Evolutionary conservation across 2,797 vertebrate species (phyloP), one percentile per base, ranked within the genome.

Genomic region (Rhodeus uyekii): DNA sequence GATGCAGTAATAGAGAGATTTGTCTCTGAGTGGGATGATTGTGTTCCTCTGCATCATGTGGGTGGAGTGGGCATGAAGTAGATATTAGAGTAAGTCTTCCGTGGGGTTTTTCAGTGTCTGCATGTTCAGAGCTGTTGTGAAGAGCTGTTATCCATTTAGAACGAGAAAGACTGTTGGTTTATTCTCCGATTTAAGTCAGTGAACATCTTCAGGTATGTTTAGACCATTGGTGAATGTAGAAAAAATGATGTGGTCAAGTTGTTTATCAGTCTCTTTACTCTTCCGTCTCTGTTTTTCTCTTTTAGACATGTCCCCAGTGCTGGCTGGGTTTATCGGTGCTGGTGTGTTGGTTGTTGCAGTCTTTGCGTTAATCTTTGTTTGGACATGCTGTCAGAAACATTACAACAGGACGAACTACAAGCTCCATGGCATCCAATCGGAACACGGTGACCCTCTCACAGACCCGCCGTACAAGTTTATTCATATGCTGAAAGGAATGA

Each of bases 401-500:
- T 94, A 95, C 75, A 95, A 96, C 36, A 94, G 94, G 81, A 89
- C 94, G 85, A 95, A 93, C 0, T 97, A 98, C 90, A 95, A 95
- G 92, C 91, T 95, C 60, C 92, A 94, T 4, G 91, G 93, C 1
- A 89, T 93, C 84, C 92, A 91, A 1, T 93, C 86, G 2, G 87
- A 87, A 73, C 76, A 93, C 87, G 90, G 92, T 4, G 94, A 94
- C n/a, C 85, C 89, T 8, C 78, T 92, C 0, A 91, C 93, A 44
- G 94, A 95, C 87, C 95, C 95, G 0, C 95, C 94, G 13, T 95
- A 95, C 91, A 97, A 97, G 92, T 99, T 99, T 91, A 98, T 99
- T 69, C 98, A 99, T 91, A 99, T 99, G 98, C 90, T 99, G 82
- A 99, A 99, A 88, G 98, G 98, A 83, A 97, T 99, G 93, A 99